Percentiles rank a stretch among this genome's conserved stretches.
Conservation (phyloP, 2,113 vertebrate genomes). For the Chrysochloris asiatica region DNA sequence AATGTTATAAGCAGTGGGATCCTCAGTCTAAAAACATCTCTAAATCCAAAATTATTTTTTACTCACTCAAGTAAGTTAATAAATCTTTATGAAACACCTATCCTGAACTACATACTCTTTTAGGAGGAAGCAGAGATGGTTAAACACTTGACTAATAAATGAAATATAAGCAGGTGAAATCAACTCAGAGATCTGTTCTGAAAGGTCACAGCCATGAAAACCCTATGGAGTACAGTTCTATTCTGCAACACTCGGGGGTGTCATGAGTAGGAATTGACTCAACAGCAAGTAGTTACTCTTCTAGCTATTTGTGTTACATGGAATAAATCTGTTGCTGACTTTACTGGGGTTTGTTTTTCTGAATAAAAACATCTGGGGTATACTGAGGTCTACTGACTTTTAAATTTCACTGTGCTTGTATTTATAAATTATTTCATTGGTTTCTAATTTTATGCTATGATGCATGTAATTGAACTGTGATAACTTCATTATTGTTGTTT, state of each 20-base stretch:
- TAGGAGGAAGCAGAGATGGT: not conserved
- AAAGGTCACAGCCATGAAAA: not conserved
- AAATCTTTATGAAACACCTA: not conserved
- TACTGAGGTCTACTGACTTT: not conserved
- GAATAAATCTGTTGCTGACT: not conserved
- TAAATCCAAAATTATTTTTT: slow-evolving; percentile 11
- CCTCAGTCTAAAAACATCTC: not conserved
- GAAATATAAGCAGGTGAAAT: not conserved
- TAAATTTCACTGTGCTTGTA: not conserved
- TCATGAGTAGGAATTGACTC: not conserved
- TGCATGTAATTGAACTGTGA: not conserved
- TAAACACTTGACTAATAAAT: not conserved
- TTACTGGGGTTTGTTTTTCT: not conserved
- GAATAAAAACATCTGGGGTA: not conserved
- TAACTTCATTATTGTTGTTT: not conserved
- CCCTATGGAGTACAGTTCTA: too few species aligned
- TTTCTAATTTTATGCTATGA: not conserved
- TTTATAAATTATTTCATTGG: not conserved
- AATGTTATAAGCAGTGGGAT: too few species aligned
- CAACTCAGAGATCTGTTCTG: not conserved
- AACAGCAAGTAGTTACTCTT: not conserved
- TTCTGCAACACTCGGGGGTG: not conserved
- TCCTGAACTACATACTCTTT: not conserved
- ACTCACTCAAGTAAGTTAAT: not conserved
- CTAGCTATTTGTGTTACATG: not conserved